phyloP scores from a whole-genome alignment of 2,113 vertebrate species.

The Bujurquina vittata region DNA sequence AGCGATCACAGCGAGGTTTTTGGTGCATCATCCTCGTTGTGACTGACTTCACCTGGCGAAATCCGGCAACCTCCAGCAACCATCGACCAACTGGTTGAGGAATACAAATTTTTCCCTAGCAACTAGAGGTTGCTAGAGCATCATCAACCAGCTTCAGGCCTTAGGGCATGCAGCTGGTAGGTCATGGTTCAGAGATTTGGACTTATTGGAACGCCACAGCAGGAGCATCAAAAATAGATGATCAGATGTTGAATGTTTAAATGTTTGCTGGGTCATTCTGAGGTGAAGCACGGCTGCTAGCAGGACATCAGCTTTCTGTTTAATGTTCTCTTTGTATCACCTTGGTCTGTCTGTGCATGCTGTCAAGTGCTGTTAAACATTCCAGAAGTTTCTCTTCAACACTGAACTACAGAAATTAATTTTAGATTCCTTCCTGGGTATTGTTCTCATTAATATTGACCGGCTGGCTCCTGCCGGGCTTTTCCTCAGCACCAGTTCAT shows the following conservation, averaged over 20 bases:
- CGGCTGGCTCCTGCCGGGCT: not conserved
- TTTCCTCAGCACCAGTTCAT: slow-evolving; percentile 45
- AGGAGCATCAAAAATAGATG: not conserved
- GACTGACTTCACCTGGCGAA: not conserved
- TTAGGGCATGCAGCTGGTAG: not conserved
- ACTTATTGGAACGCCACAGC: not conserved
- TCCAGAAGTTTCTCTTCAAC: not conserved
- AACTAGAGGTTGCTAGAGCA: not conserved
- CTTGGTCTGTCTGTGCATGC: not conserved
- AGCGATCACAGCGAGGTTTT: not conserved
- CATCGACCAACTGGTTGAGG: not conserved
- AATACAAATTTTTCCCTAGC: not conserved
- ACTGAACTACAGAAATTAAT: not conserved
- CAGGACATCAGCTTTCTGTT: not conserved
- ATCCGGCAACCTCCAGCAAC: not conserved
- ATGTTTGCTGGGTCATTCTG: not conserved
- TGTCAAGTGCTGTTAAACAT: not conserved
- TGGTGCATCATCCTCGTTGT: not conserved
- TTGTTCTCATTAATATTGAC: slow-evolving; percentile 43
- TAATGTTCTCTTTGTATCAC: not conserved
- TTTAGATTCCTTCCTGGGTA: not conserved
- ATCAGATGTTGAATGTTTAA: not conserved
- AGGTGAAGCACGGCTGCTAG: not conserved
- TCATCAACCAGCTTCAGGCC: not conserved
- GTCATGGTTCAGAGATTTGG: not conserved